Conservation (phyloP, 2,113 vertebrate genomes). For the Hydrolagus affinis region DNA sequence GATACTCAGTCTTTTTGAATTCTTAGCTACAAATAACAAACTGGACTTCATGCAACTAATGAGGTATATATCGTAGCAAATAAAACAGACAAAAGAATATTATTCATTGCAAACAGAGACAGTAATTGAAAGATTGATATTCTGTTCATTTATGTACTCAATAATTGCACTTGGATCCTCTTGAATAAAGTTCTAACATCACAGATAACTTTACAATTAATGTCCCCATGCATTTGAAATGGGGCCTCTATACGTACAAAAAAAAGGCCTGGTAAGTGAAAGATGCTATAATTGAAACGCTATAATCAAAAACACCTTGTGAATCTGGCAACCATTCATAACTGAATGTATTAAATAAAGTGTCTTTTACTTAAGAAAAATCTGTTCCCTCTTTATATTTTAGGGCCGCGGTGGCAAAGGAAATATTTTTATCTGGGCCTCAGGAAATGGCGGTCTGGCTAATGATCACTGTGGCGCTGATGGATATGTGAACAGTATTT, state of each 20-base stretch:
- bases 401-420: constrained; percentile 50
- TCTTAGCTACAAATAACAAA: neutral
- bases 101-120: neutral
- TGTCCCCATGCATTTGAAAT: constrained; percentile 31
- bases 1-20: neutral
- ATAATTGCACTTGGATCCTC: neutral
- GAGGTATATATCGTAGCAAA: neutral
- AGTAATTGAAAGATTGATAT: neutral
- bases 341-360: constrained; percentile 48
- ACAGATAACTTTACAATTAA: neutral
- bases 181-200: constrained; percentile 1
- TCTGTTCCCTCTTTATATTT: constrained; percentile 47
- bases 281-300: constrained; percentile 42
- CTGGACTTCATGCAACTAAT: neutral
- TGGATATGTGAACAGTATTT: constrained; percentile 46
- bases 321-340: constrained; percentile 41
- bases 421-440: constrained; percentile 62
- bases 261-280: neutral
- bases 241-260: neutral
- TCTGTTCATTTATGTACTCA: neutral
- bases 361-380: constrained; percentile 50
- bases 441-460: constrained; percentile 59
- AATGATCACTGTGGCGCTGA: constrained; percentile 37
- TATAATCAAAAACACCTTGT: constrained; percentile 49
- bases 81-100: neutral